phyloP scores from a whole-genome alignment of 2,113 vertebrate species.

The Hypomesus transpacificus region DNA sequence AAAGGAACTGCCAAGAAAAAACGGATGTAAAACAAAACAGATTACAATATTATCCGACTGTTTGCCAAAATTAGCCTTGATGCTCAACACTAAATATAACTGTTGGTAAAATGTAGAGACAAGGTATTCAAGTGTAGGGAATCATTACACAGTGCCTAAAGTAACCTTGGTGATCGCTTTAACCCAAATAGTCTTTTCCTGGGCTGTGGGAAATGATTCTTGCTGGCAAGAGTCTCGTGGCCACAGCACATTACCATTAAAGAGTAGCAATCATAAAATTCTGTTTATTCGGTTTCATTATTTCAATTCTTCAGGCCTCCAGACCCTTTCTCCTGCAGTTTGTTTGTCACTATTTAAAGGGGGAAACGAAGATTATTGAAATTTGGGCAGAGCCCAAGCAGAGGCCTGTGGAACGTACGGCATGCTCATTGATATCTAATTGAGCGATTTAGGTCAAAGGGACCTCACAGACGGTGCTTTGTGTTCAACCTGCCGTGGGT shows the following conservation, averaged over 20 bases:
- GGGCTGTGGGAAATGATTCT: constrained; percentile 32
- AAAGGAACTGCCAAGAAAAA: too few species aligned
- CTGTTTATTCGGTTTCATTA: constrained; percentile 11
- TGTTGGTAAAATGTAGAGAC: background rate
- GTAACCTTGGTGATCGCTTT: constrained; percentile 8
- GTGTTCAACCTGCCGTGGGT: constrained; percentile 10
- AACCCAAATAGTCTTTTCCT: constrained; percentile 15
- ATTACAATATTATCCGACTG: too few species aligned
- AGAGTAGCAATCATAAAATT: constrained; percentile 16
- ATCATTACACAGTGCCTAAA: constrained; percentile 1
- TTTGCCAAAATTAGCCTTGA: too few species aligned
- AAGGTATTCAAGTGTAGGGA: background rate
- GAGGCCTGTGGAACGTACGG: background rate
- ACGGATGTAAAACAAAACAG: too few species aligned
- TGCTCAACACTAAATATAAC: too few species aligned
- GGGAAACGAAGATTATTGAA: constrained; percentile 17
- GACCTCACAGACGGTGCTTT: constrained; percentile 29
- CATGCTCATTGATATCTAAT: constrained; percentile 37
- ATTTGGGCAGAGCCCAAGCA: constrained; percentile 14
- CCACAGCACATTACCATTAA: constrained; percentile 1
- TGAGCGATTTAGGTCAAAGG: constrained; percentile 36
- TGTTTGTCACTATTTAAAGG: background rate
- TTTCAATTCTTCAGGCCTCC: background rate
- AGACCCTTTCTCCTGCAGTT: background rate
- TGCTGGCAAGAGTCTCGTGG: background rate